Evolutionary conservation across 2,888 invertebrate genomes (phyloP), one percentile per base, ranked within the genome.

Genomic region (Patella pellucida): DNA sequence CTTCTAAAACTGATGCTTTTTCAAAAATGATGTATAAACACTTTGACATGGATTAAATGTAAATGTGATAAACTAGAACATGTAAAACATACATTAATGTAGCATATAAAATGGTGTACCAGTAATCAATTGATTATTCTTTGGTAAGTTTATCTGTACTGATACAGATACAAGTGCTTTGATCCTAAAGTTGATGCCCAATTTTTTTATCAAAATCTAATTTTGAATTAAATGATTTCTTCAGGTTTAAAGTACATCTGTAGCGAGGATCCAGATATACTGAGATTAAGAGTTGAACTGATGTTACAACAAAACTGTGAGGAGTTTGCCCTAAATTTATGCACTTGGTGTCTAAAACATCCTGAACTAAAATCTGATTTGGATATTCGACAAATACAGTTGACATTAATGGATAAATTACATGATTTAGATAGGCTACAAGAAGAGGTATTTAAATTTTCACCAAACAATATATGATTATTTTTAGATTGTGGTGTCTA

Each of bases 241-340:
- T 62, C n/a, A 80, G 76, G 69, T 76, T 80, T 79, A 70, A 81
- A 79, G 27, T 88, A 87, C 77, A 86, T 88, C 69, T 76, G 79
- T 31, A 81, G 81, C 41, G 85, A 87, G 72, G 87, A 87, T 72
- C 84, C 87, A 1, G 83, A 86, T 69, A 85, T 88, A 16, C 78
- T 88, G 52, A 86, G 86, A 69, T 81, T 90, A 62, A 84, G 90
- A 2, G 86, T 90, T 9, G 89, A 89, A 77, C 85, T 90, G 84
- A 84, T 90, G 84, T 83, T 89, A 72, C 85, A 89, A 76, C 88
- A 87, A 71, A 89, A 89, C 77, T 89, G 89, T 79, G 89, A 89
- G 77, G 88, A 88, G 78, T 88, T 87, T 82, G 90, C 89, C 7
- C 82, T 87, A n/a, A 90, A 90, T 79, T 84, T 90, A 52, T 88